Base-by-base conservation (phyloP, 2,113 vertebrate species). In the Heliornis fulica region DNA sequence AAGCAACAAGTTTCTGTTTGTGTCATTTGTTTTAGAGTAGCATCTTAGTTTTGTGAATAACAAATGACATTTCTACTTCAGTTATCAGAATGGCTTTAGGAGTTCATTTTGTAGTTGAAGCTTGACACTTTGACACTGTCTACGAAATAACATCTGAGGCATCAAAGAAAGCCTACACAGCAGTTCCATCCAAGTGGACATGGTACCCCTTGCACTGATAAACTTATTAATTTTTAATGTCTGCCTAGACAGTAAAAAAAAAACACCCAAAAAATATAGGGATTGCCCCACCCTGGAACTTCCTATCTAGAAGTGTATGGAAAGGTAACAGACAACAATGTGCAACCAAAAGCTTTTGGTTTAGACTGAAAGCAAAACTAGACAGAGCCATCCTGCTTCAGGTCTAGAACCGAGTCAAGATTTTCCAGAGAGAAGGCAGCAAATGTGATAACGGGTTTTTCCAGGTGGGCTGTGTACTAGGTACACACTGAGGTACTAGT, bases 191-290 rank as follows among this genome's bases (percentile, higher is more conserved):
- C 1, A 2, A 65, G n/a, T 15, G 8, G 25, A 56, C 22, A 13
- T 40, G 20, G 9, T 43, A 69, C 10, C 11, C 1, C 15, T 65
- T 0, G 0, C 13, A 43, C 14, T 40, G 16, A 20, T 63, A 76
- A 68, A 88, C 38, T 4, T 18, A 34, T 38, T 45, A 9, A 19
- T 48, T 79, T 74, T 75, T 4, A 82, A 50, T 51, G 9, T 28
- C 32, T 68, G 23, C 13, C 18, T 76, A 82, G 41, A 45, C 7
- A 29, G 2, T 13, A 28, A 74, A 54, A 50, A 80, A 60, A 28
- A 46, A 46, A n/a, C n/a, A n/a, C n/a, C n/a, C n/a, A n/a, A n/a
- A n/a, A n/a, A n/a, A 70, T 8, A 94, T 85, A 83, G 4, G 7
- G 5, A n/a, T 68, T 79, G 34, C 19, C 19, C 1, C 34, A 41